Base-by-base conservation (phyloP, 1,140 invertebrate species). In the Pentalonia nigronervosa region DNA sequence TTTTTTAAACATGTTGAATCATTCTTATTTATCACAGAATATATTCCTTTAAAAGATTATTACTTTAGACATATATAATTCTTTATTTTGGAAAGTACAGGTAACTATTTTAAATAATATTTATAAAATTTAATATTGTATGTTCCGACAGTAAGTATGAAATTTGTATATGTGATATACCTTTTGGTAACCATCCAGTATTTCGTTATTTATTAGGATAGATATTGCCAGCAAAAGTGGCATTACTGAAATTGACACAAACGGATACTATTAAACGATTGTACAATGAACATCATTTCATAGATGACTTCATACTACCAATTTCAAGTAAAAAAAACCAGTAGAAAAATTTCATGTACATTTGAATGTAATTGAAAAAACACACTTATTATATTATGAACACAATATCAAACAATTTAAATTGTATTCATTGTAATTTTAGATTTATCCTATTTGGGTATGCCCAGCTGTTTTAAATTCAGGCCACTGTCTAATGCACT, bases 371-470 rank as follows among this genome's bases (percentile, higher is more conserved):
- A 94, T 91, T 34, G 14, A 41, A 23, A 8, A 60, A 50, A 50
- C 45, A 25, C 45, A 11, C 1, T 86, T 86, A 45, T 23, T 48
- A 48, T n/a, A 21, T 25, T 30, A 17, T 48, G 6, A 48, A 48
- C 0, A 48, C 14, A n/a, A 17, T 34, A 76, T n/a, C 4, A n/a
- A 76, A n/a, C 25, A 20, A n/a, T 76, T 76, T n/a, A n/a, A 50
- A 48, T 11, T 50, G 8, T 34, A 14, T 47, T 7, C 6, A 14
- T 14, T 41, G 1, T 30, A 11, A 47, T 41, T 90, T 67, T 90
- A 97, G 97, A 96, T 98, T 48, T 98, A 98, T 95, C 98, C 98
- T 0, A 95, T 98, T 9, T 98, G 98, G 98, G 94, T 98, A 81
- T 98, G 98, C 95, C 97, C 98, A 0, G 98, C 98, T 95, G 96